Percentiles rank a stretch among this genome's conserved stretches.
Evolutionary conservation across 2,888 invertebrate species (phyloP).

Genomic region (Microctonus hyperodae): DNA sequence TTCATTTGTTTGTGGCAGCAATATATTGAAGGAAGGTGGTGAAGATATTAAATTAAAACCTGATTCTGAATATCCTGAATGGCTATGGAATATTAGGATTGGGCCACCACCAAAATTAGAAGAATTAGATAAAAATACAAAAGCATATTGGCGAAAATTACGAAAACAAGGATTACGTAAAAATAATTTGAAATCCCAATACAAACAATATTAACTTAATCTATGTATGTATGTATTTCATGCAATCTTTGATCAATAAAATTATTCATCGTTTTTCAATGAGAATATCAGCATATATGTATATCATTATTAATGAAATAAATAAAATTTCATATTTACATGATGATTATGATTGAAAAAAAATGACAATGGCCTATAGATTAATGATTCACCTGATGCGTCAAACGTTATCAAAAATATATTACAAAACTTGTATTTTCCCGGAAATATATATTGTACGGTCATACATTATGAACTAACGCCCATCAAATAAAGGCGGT

Average conservation of each 20-base stretch:
- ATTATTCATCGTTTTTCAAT: background rate
- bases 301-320: background rate
- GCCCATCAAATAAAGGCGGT: conserved; percentile 13
- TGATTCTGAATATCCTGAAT: conserved; percentile 88
- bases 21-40: conserved; percentile 81
- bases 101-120: conserved; percentile 72
- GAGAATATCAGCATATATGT: background rate
- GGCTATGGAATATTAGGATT: conserved; percentile 80
- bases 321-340: conserved; percentile 4
- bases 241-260: background rate
- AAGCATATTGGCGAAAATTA: conserved; percentile 83
- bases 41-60: conserved; percentile 80
- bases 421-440: background rate
- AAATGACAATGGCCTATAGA: background rate
- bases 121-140: conserved; percentile 79
- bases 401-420: background rate
- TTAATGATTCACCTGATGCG: background rate
- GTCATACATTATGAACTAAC: background rate
- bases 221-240: background rate
- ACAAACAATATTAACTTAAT: background rate
- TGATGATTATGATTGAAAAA: background rate
- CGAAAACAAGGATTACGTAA: conserved; percentile 71
- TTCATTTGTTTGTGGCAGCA: conserved; percentile 84
- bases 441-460: background rate
- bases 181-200: conserved; percentile 64